Conservation (phyloP, 1,140 invertebrate genomes). For the Pseudobourletiella spinata region DNA sequence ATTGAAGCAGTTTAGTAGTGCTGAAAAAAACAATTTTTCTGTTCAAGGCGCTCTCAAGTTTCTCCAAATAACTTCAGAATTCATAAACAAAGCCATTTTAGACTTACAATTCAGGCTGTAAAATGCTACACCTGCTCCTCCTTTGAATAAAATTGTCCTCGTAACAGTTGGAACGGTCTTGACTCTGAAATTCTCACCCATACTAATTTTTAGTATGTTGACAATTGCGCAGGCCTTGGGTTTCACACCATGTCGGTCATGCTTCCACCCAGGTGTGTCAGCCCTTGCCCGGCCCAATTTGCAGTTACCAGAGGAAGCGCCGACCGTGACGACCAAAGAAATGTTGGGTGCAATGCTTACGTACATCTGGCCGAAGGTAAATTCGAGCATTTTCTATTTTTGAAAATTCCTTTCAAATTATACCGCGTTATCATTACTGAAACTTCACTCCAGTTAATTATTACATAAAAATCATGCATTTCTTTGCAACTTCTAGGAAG, state of each 20-base stretch:
- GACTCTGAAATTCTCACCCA: too few relatives aligned
- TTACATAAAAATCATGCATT: neutral
- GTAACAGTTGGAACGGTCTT: too few relatives aligned
- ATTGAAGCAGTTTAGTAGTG: too few relatives aligned
- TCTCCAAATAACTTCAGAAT: too few relatives aligned
- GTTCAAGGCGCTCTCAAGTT: too few relatives aligned
- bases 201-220: too few relatives aligned
- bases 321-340: conserved; percentile 56
- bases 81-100: neutral
- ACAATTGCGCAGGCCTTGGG: too few relatives aligned
- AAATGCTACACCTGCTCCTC: conserved; percentile 2
- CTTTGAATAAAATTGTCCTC: neutral
- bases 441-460: conserved; percentile 12
- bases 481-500: conserved; percentile 65
- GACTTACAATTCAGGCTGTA: neutral
- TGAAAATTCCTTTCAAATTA: too few relatives aligned
- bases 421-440: too few relatives aligned
- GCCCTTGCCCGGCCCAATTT: conserved; percentile 56
- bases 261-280: conserved; percentile 81
- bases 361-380: conserved; percentile 92
- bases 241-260: conserved; percentile 40
- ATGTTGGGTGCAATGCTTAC: conserved; percentile 80
- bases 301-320: conserved; percentile 40
- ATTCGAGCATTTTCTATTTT: too few relatives aligned
- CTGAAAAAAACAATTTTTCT: too few relatives aligned